A percentile compares a stretch with the other conserved stretches of the same genome.
phyloP scores from a whole-genome alignment of 2,888 invertebrate genomes.

The Ormyrus rosae region DNA sequence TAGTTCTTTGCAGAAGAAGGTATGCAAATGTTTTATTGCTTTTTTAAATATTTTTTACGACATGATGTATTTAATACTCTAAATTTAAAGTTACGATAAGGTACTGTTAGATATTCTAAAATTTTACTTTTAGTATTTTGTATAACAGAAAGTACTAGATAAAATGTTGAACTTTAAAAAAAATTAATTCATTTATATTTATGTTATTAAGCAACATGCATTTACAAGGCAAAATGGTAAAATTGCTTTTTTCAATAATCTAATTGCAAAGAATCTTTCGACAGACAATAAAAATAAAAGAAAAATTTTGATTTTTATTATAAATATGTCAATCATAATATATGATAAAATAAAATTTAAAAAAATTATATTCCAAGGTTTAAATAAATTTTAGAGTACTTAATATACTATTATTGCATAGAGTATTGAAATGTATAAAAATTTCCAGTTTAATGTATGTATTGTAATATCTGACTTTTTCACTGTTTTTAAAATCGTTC shows the following conservation, averaged over 20 bases:
- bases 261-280: too few species aligned
- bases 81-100: conserved; percentile 33
- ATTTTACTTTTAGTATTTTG: conserved; percentile 24
- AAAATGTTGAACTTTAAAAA: conserved; percentile 6
- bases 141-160: not conserved
- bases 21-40: not conserved
- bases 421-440: conserved; percentile 29
- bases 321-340: not conserved
- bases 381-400: conserved; percentile 48
- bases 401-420: conserved; percentile 44
- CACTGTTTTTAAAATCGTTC: conserved; percentile 31
- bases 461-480: conserved; percentile 7
- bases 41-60: conserved; percentile 18
- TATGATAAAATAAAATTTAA: conserved; percentile 4
- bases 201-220: not conserved
- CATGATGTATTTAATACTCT: conserved; percentile 36
- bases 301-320: too few species aligned
- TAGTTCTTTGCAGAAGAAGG: conserved; percentile 16
- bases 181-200: conserved; percentile 5
- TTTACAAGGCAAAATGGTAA: too few species aligned
- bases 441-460: not conserved
- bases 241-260: too few species aligned
- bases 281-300: not conserved
- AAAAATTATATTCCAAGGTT: conserved; percentile 41
- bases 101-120: conserved; percentile 37